Evolutionary conservation across 2,888 invertebrate species (phyloP).

Genomic region (Eupithecia centaureata): DNA sequence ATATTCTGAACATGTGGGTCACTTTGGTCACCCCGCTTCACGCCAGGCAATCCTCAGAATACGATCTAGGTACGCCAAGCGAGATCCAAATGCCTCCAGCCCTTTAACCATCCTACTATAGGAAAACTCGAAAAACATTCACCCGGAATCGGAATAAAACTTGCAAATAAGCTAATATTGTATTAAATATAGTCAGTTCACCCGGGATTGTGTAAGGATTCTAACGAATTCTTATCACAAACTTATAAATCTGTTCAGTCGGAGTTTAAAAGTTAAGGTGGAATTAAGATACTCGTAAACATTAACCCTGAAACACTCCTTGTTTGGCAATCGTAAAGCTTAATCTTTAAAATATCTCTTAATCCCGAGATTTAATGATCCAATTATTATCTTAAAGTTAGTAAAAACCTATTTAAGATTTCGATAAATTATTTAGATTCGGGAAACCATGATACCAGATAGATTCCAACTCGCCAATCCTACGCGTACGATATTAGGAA

Average conservation of each 20-base stretch:
- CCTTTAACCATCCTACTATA: conserved; percentile 13
- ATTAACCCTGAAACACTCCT: too few species aligned
- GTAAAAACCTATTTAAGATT: background rate
- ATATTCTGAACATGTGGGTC: conserved; percentile 27
- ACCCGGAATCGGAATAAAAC: background rate
- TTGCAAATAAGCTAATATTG: background rate
- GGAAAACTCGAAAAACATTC: conserved; percentile 19
- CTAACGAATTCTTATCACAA: background rate
- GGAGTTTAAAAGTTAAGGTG: background rate
- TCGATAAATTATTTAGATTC: conserved; percentile 3
- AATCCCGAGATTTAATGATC: background rate
- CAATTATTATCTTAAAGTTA: too few species aligned
- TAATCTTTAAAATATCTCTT: background rate
- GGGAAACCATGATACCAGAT: conserved; percentile 19
- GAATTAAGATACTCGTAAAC: background rate
- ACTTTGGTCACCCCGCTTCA: conserved; percentile 30
- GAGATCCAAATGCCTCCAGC: conserved; percentile 51
- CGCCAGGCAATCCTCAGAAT: conserved; percentile 49
- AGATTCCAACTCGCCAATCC: conserved; percentile 1
- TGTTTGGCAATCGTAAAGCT: background rate
- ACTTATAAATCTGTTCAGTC: background rate
- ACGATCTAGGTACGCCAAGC: conserved; percentile 53
- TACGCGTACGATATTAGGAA: conserved; percentile 42
- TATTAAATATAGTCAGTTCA: background rate
- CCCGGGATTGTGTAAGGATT: background rate